These are phyloP conservation scores for Elysia crispata DNA, from an alignment of 2,888 invertebrate genomes.

Conservation along the genomic window DNA sequence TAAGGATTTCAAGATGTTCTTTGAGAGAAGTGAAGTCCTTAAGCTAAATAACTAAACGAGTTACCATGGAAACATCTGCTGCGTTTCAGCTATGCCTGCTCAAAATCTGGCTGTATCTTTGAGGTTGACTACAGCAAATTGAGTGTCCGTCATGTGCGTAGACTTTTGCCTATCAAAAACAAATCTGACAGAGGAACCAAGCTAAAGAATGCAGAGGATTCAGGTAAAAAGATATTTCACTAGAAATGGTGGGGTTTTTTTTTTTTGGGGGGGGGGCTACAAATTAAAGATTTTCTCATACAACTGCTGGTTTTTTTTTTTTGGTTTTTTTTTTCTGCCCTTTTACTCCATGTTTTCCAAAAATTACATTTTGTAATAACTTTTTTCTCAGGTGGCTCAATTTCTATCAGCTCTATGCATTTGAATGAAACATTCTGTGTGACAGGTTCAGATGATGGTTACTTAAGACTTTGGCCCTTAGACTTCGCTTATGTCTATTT, in stretches of 20 bases:
- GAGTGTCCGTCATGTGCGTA: slow-evolving; percentile 70
- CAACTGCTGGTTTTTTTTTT: too few relatives aligned
- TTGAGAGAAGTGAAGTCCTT: too few relatives aligned
- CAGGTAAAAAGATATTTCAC: slow-evolving; percentile 57
- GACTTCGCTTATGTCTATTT: slow-evolving; percentile 76
- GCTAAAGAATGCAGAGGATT: slow-evolving; percentile 68
- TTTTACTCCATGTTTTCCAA: too few relatives aligned
- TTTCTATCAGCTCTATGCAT: slow-evolving; percentile 72
- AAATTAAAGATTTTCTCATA: too few relatives aligned
- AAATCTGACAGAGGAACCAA: slow-evolving; percentile 48
- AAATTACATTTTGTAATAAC: too few relatives aligned
- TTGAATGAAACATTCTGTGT: slow-evolving; percentile 77
- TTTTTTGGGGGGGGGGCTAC: too few relatives aligned
- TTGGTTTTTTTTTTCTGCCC: too few relatives aligned
- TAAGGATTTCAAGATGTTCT: too few relatives aligned
- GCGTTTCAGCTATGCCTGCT: slow-evolving; percentile 72
- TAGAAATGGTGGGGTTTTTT: too few relatives aligned
- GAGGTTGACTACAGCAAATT: slow-evolving; percentile 75
- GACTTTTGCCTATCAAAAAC: slow-evolving; percentile 71
- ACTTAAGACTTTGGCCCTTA: slow-evolving; percentile 75
- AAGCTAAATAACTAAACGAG: too few relatives aligned
- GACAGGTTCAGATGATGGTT: slow-evolving; percentile 78
- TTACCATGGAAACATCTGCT: neutral
- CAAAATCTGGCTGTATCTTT: slow-evolving; percentile 75
- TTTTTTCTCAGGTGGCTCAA: slow-evolving; percentile 58